Conservation (phyloP, 2,113 vertebrate species). For the Dasyurus viverrinus region DNA sequence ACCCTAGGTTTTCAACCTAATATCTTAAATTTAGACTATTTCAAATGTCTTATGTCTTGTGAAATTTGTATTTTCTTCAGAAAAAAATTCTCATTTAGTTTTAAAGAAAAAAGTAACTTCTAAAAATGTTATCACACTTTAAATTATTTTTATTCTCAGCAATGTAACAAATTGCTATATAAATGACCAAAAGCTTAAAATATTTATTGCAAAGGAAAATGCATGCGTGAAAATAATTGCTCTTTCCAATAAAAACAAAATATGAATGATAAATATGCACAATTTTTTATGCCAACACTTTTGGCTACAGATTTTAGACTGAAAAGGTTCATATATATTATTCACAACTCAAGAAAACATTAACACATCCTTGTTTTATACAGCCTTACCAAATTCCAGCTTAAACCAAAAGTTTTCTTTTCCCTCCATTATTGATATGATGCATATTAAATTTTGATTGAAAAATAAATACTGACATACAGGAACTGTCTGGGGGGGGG, state of each 20-base stretch:
- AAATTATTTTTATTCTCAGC: not conserved
- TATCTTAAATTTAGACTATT: not conserved
- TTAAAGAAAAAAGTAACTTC: not conserved
- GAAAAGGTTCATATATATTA: not conserved
- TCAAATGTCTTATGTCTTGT: not conserved
- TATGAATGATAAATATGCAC: not conserved
- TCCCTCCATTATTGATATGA: not conserved
- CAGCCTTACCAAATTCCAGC: constrained; percentile 30
- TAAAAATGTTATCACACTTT: not conserved
- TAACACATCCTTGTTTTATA: not conserved
- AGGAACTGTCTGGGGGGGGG: not conserved
- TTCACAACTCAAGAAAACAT: not conserved
- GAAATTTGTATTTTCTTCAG: not conserved
- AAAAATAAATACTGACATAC: not conserved
- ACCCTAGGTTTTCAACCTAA: not conserved
- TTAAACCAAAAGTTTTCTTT: not conserved
- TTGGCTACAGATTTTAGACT: not conserved
- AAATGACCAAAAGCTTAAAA: not conserved
- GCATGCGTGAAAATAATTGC: not conserved
- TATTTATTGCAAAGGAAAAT: not conserved
- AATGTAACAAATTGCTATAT: not conserved
- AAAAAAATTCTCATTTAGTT: not conserved
- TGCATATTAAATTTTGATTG: not conserved
- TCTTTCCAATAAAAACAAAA: not conserved
- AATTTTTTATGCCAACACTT: not conserved